Evolutionary conservation across 2,113 vertebrate genomes (phyloP), one percentile per base, ranked within the genome.

Genomic region (Rattus rattus): DNA sequence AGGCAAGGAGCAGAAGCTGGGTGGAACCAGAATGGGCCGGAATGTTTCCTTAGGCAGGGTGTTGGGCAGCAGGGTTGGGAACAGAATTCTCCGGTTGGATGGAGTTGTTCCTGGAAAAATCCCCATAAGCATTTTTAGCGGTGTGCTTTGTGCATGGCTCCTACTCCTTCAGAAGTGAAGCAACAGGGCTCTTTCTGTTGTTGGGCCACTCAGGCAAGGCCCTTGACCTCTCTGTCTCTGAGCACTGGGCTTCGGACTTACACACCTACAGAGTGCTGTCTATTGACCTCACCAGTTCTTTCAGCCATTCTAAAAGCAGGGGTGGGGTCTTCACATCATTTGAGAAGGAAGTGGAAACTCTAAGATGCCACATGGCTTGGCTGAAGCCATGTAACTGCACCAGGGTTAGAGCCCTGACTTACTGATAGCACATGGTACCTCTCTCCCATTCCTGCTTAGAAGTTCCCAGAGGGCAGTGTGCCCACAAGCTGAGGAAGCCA

Each of bases 11-110:
- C 67, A 47, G 56, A 86, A 95, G 63, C 86, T 91, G 86, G 89
- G 43, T 69, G 97, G 96, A 97, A 97, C 97, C 5, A 12, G 96
- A 97, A 89, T 76, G 73, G 93, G 75, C 96, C 11, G 0, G 97
- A 76, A 39, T 8, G 3, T 83, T 59, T 83, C 67, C 89, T 96
- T 81, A 93, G 92, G 69, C 72, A 67, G 79, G 61, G 81, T 59
- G 69, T 88, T 87, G 63, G 80, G 69, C 86, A 75, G 88, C 63
- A 79, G 85, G 54, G 65, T 72, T 14, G 9, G 69, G 81, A 95
- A 88, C 93, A 96, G 94, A 98, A 97, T 97, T 97, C 97, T 96
- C 95, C 85, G 94, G 92, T 19, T 76, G 56, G 72, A 94, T 77
- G 70, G 84, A 88, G 56, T 54, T 77, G 65, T 95, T 97, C 77